phyloP scores from a whole-genome alignment of 2,113 vertebrate genomes.

The Oostethus manadensis region DNA sequence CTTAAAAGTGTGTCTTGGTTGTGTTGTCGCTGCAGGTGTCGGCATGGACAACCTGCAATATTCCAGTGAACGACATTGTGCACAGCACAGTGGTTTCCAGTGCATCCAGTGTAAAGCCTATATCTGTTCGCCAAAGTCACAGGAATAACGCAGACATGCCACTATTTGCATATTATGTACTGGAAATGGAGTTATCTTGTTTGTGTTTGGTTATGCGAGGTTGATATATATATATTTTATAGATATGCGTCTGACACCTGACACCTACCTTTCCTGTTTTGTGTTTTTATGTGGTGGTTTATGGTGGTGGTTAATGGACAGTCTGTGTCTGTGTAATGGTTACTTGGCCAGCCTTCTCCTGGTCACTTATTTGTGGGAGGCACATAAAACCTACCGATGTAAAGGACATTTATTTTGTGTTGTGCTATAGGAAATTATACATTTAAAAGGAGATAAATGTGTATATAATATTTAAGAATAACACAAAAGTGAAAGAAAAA shows the following conservation, averaged over 20 bases:
- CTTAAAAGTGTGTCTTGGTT: not conserved
- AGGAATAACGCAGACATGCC: not conserved
- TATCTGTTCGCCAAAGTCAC: slow-evolving; percentile 1
- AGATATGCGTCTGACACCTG: not conserved
- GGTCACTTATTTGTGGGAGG: no score
- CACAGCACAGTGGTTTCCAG: slow-evolving; percentile 28
- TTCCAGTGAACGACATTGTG: slow-evolving; percentile 57
- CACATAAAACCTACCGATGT: no score
- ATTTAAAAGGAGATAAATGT: no score
- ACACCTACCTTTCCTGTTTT: not conserved
- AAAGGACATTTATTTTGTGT: no score
- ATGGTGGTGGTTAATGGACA: no score
- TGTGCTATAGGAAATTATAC: no score
- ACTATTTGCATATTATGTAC: not conserved
- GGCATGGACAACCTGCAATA: slow-evolving; percentile 58
- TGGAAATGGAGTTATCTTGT: not conserved
- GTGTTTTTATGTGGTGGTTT: not conserved
- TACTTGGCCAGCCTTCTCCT: no score
- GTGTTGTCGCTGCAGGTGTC: slow-evolving; percentile 35
- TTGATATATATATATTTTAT: not conserved
- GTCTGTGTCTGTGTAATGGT: no score
- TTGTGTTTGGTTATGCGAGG: not conserved
- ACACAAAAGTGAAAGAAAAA: no score
- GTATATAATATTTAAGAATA: no score
- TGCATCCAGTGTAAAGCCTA: slow-evolving; percentile 38